These are phyloP conservation scores for Drosophila quasianomalipes DNA, from an alignment of 2,888 invertebrate species.

Conservation along the genomic window DNA sequence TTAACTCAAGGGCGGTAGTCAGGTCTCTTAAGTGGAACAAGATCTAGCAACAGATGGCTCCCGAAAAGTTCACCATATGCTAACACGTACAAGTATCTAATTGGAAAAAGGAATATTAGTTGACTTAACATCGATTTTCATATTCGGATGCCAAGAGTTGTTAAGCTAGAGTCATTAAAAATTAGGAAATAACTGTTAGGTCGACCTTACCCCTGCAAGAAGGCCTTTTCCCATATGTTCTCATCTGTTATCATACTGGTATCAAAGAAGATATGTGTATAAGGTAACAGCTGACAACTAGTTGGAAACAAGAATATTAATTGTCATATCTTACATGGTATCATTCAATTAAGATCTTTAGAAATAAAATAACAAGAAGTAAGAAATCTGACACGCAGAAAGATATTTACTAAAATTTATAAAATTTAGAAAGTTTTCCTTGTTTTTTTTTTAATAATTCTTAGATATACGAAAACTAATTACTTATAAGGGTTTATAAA, in stretches of 20 bases:
- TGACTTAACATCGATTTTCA: background rate
- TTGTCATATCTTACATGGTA: background rate
- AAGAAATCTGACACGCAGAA: fast-evolving
- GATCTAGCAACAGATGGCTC: background rate
- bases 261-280: background rate
- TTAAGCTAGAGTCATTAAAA: background rate
- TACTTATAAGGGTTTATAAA: background rate
- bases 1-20: constrained; percentile 4
- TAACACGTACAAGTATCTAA: background rate
- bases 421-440: background rate
- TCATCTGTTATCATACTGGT: background rate
- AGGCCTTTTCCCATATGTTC: background rate
- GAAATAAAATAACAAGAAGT: background rate
- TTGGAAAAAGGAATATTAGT: background rate
- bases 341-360: background rate
- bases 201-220: background rate
- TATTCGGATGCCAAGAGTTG: background rate
- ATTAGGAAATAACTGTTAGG: background rate
- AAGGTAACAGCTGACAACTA: background rate
- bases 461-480: background rate
- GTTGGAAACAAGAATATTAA: background rate
- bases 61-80: background rate
- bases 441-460: background rate
- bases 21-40: background rate
- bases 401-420: background rate